These are phyloP conservation scores for Spondyliosoma cantharus DNA, from an alignment of 2,797 vertebrate genomes.

Conservation along the genomic window DNA sequence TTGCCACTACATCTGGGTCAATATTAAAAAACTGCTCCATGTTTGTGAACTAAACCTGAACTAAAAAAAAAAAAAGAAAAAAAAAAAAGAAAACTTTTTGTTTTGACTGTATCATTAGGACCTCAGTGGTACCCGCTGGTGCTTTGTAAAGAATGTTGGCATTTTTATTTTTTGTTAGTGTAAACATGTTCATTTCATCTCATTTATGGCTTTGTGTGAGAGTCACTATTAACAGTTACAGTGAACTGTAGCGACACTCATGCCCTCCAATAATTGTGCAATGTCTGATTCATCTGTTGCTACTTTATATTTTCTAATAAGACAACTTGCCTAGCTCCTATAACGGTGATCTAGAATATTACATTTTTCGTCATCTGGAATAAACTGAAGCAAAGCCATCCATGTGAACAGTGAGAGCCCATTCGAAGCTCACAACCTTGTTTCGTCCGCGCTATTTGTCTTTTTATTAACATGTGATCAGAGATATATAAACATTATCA, in stretches of 20 bases:
- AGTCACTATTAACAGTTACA: slow-evolving; percentile 81
- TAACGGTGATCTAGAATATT: slow-evolving; percentile 87
- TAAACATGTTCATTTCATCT: slow-evolving; percentile 62
- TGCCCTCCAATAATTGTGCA: slow-evolving; percentile 86
- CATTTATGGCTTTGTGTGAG: slow-evolving; percentile 80
- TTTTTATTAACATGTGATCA: slow-evolving; percentile 86
- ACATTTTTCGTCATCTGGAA: slow-evolving; percentile 77
- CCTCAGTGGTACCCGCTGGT: slow-evolving; percentile 80
- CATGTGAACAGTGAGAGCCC: slow-evolving; percentile 79
- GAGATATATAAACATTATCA: slow-evolving; percentile 87
- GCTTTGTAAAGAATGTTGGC: slow-evolving; percentile 82
- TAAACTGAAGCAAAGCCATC: slow-evolving; percentile 82
- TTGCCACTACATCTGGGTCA: slow-evolving; percentile 26
- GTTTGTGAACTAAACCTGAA: slow-evolving; percentile 18
- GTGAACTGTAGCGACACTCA: slow-evolving; percentile 74
- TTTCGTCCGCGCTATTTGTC: slow-evolving; percentile 80
- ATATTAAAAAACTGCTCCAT: slow-evolving; percentile 16
- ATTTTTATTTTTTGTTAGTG: slow-evolving; percentile 75
- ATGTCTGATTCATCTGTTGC: slow-evolving; percentile 86
- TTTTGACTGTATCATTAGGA: slow-evolving; percentile 87
- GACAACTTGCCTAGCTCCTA: slow-evolving; percentile 89
- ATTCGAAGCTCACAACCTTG: slow-evolving; percentile 81
- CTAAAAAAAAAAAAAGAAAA: background rate
- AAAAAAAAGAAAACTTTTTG: slow-evolving; percentile 71
- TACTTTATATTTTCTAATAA: slow-evolving; percentile 91